These are phyloP conservation scores for Heterodera filipjevi DNA, from an alignment of 2,888 invertebrate genomes.

Conservation along the genomic window DNA sequence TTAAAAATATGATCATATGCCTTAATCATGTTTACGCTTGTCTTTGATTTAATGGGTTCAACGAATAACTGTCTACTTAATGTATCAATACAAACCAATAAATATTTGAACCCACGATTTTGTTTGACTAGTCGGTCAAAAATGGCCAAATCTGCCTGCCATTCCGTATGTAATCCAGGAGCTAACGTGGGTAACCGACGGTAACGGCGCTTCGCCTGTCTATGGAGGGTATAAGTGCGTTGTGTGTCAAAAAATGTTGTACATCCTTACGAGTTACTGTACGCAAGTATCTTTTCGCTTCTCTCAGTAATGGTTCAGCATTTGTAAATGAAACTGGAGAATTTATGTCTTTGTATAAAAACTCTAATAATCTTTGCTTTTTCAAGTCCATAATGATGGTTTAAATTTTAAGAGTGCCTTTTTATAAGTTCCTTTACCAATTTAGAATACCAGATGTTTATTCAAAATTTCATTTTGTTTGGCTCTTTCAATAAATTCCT, in stretches of 20 bases:
- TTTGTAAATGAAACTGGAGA: slow-evolving; percentile 17
- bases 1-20: slow-evolving; percentile 20
- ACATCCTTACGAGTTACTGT: slow-evolving; percentile 18
- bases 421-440: background rate
- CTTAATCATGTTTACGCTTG: slow-evolving; percentile 7
- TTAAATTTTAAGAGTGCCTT: background rate
- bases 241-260: slow-evolving; percentile 15
- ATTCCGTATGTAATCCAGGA: slow-evolving; percentile 28
- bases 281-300: background rate
- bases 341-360: slow-evolving; percentile 22
- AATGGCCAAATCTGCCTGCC: slow-evolving; percentile 30
- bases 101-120: slow-evolving; percentile 25
- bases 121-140: slow-evolving; percentile 5
- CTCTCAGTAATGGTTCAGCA: slow-evolving; percentile 15
- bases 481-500: background rate
- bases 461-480: background rate
- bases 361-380: slow-evolving; percentile 4
- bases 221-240: slow-evolving; percentile 28
- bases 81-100: slow-evolving; percentile 25
- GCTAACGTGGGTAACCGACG: slow-evolving; percentile 20
- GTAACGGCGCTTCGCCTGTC: slow-evolving; percentile 10
- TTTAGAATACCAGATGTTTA: background rate
- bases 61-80: slow-evolving; percentile 26
- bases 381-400: slow-evolving; percentile 22
- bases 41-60: slow-evolving; percentile 23